Conservation (phyloP, 2,113 vertebrate species). For the Callaeas wilsoni region DNA sequence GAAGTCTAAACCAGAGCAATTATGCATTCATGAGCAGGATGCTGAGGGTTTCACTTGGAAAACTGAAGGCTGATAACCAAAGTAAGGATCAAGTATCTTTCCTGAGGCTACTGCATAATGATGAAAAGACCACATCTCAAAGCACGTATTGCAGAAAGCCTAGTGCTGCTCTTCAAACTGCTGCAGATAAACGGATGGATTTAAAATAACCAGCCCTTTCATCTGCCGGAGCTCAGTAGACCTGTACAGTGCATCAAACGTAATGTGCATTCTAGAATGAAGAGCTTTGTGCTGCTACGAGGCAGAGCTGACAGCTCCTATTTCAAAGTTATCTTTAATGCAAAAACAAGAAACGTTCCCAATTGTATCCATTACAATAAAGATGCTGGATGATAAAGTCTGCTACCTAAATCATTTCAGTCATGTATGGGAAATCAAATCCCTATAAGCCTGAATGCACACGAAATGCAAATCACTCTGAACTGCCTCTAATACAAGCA, state of each 20-base stretch:
- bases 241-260: neutral
- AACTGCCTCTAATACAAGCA: neutral
- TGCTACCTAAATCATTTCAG: conserved; percentile 18
- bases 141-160: neutral
- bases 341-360: conserved; percentile 34
- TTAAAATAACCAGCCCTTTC: neutral
- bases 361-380: conserved; percentile 33
- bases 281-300: neutral
- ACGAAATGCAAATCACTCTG: neutral
- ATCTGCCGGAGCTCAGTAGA: neutral
- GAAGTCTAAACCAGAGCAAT: conserved; percentile 22
- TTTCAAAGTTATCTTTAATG: conserved; percentile 57
- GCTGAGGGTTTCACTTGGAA: conserved; percentile 56
- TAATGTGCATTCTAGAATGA: neutral
- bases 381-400: neutral
- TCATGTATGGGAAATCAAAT: conserved; percentile 50
- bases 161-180: neutral
- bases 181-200: neutral
- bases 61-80: conserved; percentile 48
- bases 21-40: conserved; percentile 46
- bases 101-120: conserved; percentile 18
- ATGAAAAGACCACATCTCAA: conserved; percentile 10
- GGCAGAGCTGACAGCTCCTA: conserved; percentile 1
- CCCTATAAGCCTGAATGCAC: conserved; percentile 16
- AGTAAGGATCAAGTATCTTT: conserved; percentile 45